Percentiles rank a stretch among this genome's conserved stretches.
phyloP scores from a whole-genome alignment of 2,888 invertebrate genomes.

The Dendrolimus houi region DNA sequence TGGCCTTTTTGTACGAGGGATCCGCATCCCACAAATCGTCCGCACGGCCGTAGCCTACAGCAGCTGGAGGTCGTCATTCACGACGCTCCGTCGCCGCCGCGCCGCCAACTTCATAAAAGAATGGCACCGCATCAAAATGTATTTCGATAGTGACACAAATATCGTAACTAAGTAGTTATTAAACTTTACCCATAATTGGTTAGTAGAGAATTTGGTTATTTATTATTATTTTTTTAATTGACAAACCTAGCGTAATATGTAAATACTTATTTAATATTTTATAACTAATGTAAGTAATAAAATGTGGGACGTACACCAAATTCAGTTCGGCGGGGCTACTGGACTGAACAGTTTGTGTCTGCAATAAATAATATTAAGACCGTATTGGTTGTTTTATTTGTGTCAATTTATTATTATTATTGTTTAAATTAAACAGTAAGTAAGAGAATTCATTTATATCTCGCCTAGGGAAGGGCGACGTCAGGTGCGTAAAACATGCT shows the following conservation, averaged over 20 bases:
- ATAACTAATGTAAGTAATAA: slow-evolving; percentile 37
- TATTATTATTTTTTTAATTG: slow-evolving; percentile 60
- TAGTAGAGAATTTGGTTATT: slow-evolving; percentile 66
- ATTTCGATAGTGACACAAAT: slow-evolving; percentile 1
- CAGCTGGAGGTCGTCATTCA: too few relatives aligned
- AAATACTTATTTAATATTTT: slow-evolving; percentile 58
- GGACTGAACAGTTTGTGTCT: slow-evolving; percentile 67
- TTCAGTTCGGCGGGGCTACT: slow-evolving; percentile 63
- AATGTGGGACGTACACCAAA: slow-evolving; percentile 53
- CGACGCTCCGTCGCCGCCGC: too few relatives aligned
- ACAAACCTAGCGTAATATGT: slow-evolving; percentile 23
- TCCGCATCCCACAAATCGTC: too few relatives aligned
- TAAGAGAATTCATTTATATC: too few relatives aligned
- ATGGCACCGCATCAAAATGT: not conserved
- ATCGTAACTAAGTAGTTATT: slow-evolving; percentile 22
- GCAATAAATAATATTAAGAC: slow-evolving; percentile 69
- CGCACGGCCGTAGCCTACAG: too few relatives aligned
- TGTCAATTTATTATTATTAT: too few relatives aligned
- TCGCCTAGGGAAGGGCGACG: too few relatives aligned
- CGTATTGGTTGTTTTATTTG: not conserved
- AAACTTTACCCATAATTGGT: slow-evolving; percentile 39
- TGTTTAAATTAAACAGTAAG: too few relatives aligned
- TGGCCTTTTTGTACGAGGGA: too few relatives aligned
- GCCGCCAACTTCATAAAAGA: not conserved
- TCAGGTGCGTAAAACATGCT: too few relatives aligned